phyloP scores from a whole-genome alignment of 2,113 vertebrate genomes.

The Rhagologus leucostigma region DNA sequence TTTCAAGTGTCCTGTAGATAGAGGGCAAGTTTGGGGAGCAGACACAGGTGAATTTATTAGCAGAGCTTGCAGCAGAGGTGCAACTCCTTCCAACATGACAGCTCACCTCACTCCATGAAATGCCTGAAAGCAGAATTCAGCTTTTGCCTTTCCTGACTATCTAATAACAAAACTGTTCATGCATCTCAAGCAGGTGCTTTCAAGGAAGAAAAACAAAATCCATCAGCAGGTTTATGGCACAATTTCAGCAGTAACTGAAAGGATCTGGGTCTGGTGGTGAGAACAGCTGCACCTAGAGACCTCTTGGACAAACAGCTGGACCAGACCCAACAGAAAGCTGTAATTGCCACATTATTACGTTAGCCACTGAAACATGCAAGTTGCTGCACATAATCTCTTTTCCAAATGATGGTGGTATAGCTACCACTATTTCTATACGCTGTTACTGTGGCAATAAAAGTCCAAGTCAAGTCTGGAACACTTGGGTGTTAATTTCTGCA shows the following conservation, averaged over 20 bases:
- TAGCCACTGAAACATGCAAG: neutral
- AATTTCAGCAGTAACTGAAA: neutral
- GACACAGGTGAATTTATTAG: neutral
- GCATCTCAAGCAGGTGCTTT: neutral
- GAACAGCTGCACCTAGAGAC: slow-evolving; percentile 19
- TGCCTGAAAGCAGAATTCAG: neutral
- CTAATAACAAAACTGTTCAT: neutral
- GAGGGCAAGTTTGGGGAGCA: neutral
- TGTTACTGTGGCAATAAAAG: neutral
- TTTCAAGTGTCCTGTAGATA: neutral
- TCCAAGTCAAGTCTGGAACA: neutral
- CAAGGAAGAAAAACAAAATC: slow-evolving; percentile 10
- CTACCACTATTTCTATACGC: neutral
- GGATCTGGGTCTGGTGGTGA: neutral
- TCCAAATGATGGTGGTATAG: neutral
- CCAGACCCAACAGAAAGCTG: neutral
- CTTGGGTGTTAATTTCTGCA: neutral
- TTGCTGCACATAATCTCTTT: neutral
- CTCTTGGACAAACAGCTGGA: slow-evolving; percentile 39
- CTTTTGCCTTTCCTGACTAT: neutral
- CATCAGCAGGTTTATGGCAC: neutral
- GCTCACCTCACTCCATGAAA: neutral
- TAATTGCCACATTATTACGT: neutral
- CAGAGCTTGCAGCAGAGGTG: neutral
- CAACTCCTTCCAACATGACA: neutral